Conservation (phyloP, 2,797 vertebrate genomes). For the Alectoris magna region DNA sequence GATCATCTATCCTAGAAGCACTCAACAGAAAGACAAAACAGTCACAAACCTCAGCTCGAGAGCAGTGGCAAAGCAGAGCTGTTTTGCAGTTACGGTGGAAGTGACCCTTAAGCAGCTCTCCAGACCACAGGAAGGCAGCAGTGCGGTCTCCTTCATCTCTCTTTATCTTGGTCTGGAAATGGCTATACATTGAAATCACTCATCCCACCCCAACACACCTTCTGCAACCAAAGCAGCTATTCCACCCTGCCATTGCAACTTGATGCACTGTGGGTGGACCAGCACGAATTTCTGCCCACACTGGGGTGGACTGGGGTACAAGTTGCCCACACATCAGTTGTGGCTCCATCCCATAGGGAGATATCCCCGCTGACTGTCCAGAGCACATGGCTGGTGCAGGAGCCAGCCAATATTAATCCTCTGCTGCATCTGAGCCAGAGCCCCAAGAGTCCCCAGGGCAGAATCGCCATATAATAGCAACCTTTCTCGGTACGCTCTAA, state of each 20-base stretch:
- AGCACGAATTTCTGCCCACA: not conserved
- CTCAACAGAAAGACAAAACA: not conserved
- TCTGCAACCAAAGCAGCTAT: not conserved
- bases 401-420: accelerated
- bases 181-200: not conserved
- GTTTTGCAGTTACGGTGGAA: not conserved
- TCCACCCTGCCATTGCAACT: not conserved
- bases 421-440: not conserved
- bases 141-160: not conserved
- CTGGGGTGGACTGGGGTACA: not conserved
- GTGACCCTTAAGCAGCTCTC: not conserved
- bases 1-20: not conserved
- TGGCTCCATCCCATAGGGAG: accelerated
- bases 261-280: not conserved
- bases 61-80: not conserved
- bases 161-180: not conserved
- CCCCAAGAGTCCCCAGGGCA: not conserved
- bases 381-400: accelerated
- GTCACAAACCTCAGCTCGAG: not conserved
- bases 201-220: not conserved
- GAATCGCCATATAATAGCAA: not conserved
- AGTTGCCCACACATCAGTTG: accelerated
- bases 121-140: not conserved
- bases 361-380: accelerated
- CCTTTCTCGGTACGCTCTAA: not conserved